Percentiles rank a stretch among this genome's conserved stretches.
Conservation (phyloP, 2,888 invertebrate genomes). For the Griposia aprilina region DNA sequence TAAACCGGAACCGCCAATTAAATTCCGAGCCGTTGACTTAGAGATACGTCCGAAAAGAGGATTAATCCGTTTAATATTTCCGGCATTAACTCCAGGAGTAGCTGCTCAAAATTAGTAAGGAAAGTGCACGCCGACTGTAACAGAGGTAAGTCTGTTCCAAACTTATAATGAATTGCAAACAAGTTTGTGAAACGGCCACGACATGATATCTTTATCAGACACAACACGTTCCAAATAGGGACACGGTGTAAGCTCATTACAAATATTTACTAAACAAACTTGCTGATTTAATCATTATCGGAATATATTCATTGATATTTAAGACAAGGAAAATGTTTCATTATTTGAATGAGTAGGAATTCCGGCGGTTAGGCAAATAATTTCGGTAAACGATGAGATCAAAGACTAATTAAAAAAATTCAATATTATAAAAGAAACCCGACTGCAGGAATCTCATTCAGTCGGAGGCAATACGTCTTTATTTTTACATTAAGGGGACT, state of each 20-base stretch:
- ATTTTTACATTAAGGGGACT: no score
- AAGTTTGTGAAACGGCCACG: constrained; percentile 63
- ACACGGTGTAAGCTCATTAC: constrained; percentile 27
- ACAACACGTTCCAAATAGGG: constrained; percentile 49
- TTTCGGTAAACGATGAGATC: neutral
- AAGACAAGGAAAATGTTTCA: neutral
- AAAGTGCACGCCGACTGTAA: constrained; percentile 63
- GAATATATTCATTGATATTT: constrained; percentile 20
- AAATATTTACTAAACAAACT: constrained; percentile 26
- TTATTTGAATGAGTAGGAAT: neutral
- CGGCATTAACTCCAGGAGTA: constrained; percentile 48
- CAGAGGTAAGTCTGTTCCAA: constrained; percentile 69
- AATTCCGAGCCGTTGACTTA: constrained; percentile 51
- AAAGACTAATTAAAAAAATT: neutral
- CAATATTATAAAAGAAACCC: no score
- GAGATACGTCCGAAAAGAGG: constrained; percentile 54
- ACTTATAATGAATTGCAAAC: constrained; percentile 74
- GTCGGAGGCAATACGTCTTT: no score
- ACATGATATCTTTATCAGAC: constrained; percentile 64
- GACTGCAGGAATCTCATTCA: no score
- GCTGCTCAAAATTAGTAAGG: constrained; percentile 57
- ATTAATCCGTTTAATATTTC: constrained; percentile 65
- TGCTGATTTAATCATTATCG: constrained; percentile 20
- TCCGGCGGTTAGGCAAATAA: neutral
- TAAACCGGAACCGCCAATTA: constrained; percentile 40